Evolutionary conservation across 2,888 invertebrate genomes (phyloP).

Genomic region (Dendrolimus pini): DNA sequence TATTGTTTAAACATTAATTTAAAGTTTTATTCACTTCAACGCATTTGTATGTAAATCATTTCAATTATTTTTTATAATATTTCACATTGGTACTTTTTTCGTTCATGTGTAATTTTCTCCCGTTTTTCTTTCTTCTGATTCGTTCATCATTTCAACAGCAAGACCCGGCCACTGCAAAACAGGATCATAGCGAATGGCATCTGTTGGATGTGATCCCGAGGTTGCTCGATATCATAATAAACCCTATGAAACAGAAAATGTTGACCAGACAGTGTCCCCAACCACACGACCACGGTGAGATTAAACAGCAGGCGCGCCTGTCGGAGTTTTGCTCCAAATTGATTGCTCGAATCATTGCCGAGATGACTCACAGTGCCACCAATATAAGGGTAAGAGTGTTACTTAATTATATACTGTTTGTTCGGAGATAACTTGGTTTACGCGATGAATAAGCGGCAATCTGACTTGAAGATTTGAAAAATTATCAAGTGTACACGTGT

Average conservation of each 20-base stretch:
- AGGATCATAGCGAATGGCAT: slow-evolving; percentile 72
- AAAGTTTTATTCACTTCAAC: neutral
- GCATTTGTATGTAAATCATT: too few relatives aligned
- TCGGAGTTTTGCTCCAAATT: slow-evolving; percentile 85
- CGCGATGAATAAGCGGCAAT: too few relatives aligned
- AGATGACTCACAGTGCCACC: slow-evolving; percentile 77
- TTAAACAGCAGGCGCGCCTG: slow-evolving; percentile 74
- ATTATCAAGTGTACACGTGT: too few relatives aligned
- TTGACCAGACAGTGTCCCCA: slow-evolving; percentile 66
- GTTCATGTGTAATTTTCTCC: too few relatives aligned
- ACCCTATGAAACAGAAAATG: slow-evolving; percentile 81
- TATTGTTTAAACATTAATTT: neutral
- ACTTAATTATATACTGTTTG: too few relatives aligned
- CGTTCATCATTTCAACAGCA: slow-evolving; percentile 24
- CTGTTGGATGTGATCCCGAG: slow-evolving; percentile 90
- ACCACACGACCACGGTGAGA: slow-evolving; percentile 63
- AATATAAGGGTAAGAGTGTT: slow-evolving; percentile 35
- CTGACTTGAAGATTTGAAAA: too few relatives aligned
- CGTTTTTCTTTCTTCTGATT: too few relatives aligned
- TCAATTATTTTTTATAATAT: too few relatives aligned
- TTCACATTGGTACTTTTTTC: too few relatives aligned
- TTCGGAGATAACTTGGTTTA: too few relatives aligned
- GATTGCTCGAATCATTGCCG: slow-evolving; percentile 89
- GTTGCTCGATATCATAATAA: slow-evolving; percentile 87
- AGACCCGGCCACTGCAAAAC: slow-evolving; percentile 28